These are phyloP conservation scores for Dryobotodes eremita DNA, from an alignment of 2,888 invertebrate genomes.

Conservation along the genomic window DNA sequence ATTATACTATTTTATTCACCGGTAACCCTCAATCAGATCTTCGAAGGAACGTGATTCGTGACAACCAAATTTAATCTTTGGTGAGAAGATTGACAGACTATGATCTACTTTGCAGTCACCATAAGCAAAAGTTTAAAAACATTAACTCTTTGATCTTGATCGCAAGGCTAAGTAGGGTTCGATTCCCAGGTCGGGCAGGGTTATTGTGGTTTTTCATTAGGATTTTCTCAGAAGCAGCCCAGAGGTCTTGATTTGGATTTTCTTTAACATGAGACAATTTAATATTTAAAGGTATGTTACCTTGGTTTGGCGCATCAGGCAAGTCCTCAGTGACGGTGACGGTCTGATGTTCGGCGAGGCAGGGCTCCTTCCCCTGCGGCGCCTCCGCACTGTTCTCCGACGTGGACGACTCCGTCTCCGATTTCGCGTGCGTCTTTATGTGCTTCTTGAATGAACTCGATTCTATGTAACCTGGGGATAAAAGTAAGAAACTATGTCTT, in stretches of 20 bases:
- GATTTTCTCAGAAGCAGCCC: neutral
- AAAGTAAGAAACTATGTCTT: neutral
- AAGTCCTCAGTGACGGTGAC: slow-evolving; percentile 33
- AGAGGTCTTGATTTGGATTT: neutral
- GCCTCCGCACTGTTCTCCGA: slow-evolving; percentile 70
- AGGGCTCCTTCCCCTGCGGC: slow-evolving; percentile 21
- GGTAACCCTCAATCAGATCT: neutral
- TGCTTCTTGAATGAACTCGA: slow-evolving; percentile 86
- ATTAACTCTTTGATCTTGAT: no score
- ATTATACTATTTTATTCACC: neutral
- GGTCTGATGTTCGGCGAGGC: slow-evolving; percentile 8
- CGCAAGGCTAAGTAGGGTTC: neutral
- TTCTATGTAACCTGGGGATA: slow-evolving; percentile 82
- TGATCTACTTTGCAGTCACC: no score
- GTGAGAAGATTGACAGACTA: neutral
- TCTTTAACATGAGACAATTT: neutral
- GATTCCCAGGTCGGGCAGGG: neutral
- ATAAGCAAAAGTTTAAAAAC: neutral
- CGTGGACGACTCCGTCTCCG: slow-evolving; percentile 71
- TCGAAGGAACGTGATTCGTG: neutral
- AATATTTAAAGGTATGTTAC: neutral
- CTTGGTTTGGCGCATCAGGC: slow-evolving; percentile 45
- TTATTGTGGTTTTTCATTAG: neutral
- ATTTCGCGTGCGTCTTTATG: slow-evolving; percentile 82
- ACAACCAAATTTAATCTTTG: neutral